Percentiles rank a stretch among this genome's conserved stretches.
phyloP scores from a whole-genome alignment of 2,888 invertebrate species.

The Linyphia triangularis region DNA sequence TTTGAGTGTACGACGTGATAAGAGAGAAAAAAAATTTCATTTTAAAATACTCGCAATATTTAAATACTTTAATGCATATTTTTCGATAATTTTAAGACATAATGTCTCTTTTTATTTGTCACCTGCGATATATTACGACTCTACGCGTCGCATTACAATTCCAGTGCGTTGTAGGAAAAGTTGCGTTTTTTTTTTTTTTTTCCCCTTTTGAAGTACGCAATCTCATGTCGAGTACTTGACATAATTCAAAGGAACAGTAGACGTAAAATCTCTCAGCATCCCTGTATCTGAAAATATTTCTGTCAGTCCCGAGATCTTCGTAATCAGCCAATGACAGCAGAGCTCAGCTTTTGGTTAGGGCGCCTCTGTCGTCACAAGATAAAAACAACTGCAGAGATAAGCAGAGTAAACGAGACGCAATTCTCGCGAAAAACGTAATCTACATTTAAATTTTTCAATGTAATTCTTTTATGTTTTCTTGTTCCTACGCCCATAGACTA shows the following conservation, averaged over 20 bases:
- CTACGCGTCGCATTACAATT: background rate
- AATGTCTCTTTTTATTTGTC: too few relatives aligned
- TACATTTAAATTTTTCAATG: conserved; percentile 1
- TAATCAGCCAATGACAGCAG: conserved; percentile 22
- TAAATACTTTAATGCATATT: too few relatives aligned
- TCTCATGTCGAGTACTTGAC: conserved; percentile 41
- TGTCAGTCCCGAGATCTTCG: background rate
- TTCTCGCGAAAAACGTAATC: background rate
- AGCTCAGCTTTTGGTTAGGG: background rate
- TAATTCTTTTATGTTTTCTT: too few relatives aligned
- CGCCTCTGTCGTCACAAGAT: background rate
- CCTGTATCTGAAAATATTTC: conserved; percentile 33
- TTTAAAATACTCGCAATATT: too few relatives aligned
- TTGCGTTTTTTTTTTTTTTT: background rate
- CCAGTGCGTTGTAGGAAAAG: conserved; percentile 6
- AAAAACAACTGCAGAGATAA: conserved; percentile 32
- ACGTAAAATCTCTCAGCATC: conserved; percentile 8
- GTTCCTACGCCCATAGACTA: background rate
- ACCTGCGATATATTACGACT: background rate
- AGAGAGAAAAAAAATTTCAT: too few relatives aligned
- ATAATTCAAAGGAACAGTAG: conserved; percentile 38
- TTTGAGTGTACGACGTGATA: too few relatives aligned
- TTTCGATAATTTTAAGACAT: too few relatives aligned
- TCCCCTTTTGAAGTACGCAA: conserved; percentile 13
- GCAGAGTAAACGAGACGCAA: conserved; percentile 10